Percentiles rank a stretch among this genome's conserved stretches.
Evolutionary conservation across 1,140 invertebrate species (phyloP).

Genomic region (Harpegnathos saltator): DNA sequence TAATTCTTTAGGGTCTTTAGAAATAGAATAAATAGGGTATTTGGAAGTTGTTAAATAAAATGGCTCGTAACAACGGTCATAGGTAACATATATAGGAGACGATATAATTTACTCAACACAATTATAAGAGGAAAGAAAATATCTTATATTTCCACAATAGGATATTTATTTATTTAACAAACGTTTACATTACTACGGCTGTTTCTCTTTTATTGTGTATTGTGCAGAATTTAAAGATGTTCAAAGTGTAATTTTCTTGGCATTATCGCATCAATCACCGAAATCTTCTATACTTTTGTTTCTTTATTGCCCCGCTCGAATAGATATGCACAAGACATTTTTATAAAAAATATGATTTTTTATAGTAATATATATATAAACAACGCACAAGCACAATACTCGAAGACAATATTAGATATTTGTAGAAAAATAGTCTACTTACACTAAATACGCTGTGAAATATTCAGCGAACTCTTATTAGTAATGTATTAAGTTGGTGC

Average conservation of each 20-base stretch:
- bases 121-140: neutral
- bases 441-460: conserved; percentile 6
- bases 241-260: conserved; percentile 32
- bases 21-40: too few species aligned
- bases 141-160: neutral
- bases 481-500: neutral
- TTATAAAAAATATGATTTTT: conserved; percentile 79
- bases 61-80: too few species aligned
- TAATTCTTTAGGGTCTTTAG: too few species aligned
- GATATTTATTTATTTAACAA: conserved; percentile 41
- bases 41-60: too few species aligned
- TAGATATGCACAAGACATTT: conserved; percentile 71
- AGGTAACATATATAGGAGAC: too few species aligned
- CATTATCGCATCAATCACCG: conserved; percentile 20
- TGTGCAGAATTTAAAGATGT: conserved; percentile 8
- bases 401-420: conserved; percentile 24
- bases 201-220: neutral
- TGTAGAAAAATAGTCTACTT: conserved; percentile 64
- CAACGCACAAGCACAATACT: conserved; percentile 37
- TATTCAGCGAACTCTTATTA: neutral
- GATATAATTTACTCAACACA: too few species aligned
- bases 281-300: conserved; percentile 48
- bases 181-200: neutral
- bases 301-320: conserved; percentile 51
- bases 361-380: conserved; percentile 42